A percentile compares a stretch with the other conserved stretches of the same genome.
These are phyloP conservation scores for Drosophila bocki DNA, from an alignment of 1,140 invertebrate genomes.

Conservation along the genomic window DNA sequence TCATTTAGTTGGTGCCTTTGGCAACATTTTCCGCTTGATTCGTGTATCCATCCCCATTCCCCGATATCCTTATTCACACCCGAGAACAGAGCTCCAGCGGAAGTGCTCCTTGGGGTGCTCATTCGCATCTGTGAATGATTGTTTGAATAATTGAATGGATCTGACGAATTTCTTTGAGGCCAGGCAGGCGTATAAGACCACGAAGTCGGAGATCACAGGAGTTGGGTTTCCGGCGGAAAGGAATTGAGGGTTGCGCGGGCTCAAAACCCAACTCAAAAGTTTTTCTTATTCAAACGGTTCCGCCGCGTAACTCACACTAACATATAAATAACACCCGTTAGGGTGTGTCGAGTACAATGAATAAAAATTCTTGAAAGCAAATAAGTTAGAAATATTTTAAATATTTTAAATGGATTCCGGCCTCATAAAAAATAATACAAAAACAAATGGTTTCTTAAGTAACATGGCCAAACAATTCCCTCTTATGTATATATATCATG, in stretches of 20 bases:
- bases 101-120: constrained; percentile 19
- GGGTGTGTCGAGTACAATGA: neutral
- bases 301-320: neutral
- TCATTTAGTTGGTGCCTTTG: constrained; percentile 32
- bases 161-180: constrained; percentile 39
- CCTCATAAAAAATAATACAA: too few species aligned
- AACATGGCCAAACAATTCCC: neutral
- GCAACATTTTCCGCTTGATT: constrained; percentile 8
- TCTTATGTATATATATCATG: neutral
- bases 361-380: neutral
- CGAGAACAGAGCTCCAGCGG: constrained; percentile 6
- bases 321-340: neutral
- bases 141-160: constrained; percentile 59
- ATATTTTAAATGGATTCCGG: too few species aligned
- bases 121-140: constrained; percentile 40
- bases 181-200: constrained; percentile 2
- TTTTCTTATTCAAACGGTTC: neutral
- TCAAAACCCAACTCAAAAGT: constrained; percentile 9
- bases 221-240: neutral
- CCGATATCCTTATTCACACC: constrained; percentile 19
- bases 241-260: neutral
- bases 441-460: neutral
- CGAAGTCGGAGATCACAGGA: neutral
- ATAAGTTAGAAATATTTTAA: neutral
- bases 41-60: constrained; percentile 5